These are phyloP conservation scores for Catostylus mosaicus DNA, from an alignment of 30 jellyfish, hydroid and myxozoan genomes.

Conservation along the genomic window DNA sequence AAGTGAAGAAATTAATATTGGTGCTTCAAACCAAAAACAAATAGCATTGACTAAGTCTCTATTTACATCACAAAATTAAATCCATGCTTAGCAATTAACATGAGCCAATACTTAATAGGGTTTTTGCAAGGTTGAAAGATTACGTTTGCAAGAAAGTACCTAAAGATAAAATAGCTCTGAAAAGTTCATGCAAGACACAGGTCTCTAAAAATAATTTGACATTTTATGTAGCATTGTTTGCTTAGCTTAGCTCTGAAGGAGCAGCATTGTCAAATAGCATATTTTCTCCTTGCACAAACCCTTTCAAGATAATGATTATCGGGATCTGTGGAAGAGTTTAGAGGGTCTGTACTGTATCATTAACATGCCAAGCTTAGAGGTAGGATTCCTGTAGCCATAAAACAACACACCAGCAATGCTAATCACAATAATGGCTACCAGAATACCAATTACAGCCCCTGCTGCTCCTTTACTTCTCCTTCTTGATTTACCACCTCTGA, in stretches of 20 bases:
- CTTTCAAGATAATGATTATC: not conserved
- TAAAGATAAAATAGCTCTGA: too few species aligned
- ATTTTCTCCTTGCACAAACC: not conserved
- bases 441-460: conserved; percentile 46
- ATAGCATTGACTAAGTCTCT: too few species aligned
- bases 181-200: not conserved
- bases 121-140: too few species aligned
- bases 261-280: not conserved
- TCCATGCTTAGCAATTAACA: too few species aligned
- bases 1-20: too few species aligned
- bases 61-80: too few species aligned
- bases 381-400: conserved; percentile 66
- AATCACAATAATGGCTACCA: not conserved
- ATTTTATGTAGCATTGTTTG: not conserved
- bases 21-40: too few species aligned
- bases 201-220: too few species aligned
- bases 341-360: conserved; percentile 52
- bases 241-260: not conserved
- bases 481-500: not conserved
- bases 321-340: conserved; percentile 15
- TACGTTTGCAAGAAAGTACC: too few species aligned
- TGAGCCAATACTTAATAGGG: too few species aligned
- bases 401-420: conserved; percentile 5
- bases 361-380: conserved; percentile 42
- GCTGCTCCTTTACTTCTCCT: not conserved